These are phyloP conservation scores for Acrossocheilus fasciatus DNA, from an alignment of 2,797 vertebrate genomes.

Conservation along the genomic window DNA sequence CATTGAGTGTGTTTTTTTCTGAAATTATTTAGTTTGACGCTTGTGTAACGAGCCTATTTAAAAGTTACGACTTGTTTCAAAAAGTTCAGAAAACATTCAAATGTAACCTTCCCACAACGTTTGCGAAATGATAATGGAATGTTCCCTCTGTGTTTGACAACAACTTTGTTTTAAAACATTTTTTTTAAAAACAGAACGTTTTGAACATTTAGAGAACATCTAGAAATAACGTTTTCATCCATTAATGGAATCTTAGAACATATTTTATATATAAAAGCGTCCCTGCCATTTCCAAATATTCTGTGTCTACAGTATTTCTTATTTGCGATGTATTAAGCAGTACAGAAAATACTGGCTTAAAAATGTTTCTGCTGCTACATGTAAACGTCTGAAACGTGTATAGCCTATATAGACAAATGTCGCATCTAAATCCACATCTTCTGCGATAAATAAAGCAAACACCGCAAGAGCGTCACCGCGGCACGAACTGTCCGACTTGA, in stretches of 20 bases:
- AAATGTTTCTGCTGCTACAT: background rate
- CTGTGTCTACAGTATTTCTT: background rate
- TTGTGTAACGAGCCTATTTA: no score
- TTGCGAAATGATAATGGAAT: background rate
- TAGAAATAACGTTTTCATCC: background rate
- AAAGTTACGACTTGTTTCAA: background rate
- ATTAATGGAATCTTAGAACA: no score
- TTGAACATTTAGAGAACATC: background rate
- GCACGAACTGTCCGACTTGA: background rate
- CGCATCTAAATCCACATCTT: background rate
- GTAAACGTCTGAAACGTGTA: background rate
- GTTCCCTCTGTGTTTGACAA: background rate
- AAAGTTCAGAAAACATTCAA: background rate
- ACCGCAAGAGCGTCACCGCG: background rate
- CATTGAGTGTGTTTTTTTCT: no score
- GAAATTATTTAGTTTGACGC: no score
- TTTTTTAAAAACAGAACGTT: no score
- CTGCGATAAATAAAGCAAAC: background rate
- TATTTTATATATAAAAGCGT: background rate
- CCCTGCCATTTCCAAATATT: background rate
- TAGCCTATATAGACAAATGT: no score
- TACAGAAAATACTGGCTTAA: background rate
- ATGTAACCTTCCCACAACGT: background rate
- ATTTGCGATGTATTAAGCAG: background rate
- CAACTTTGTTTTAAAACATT: no score